Evolutionary conservation across 2,888 invertebrate genomes (phyloP), one percentile per base, ranked within the genome.

Genomic region (Tanaodytes sp.): DNA sequence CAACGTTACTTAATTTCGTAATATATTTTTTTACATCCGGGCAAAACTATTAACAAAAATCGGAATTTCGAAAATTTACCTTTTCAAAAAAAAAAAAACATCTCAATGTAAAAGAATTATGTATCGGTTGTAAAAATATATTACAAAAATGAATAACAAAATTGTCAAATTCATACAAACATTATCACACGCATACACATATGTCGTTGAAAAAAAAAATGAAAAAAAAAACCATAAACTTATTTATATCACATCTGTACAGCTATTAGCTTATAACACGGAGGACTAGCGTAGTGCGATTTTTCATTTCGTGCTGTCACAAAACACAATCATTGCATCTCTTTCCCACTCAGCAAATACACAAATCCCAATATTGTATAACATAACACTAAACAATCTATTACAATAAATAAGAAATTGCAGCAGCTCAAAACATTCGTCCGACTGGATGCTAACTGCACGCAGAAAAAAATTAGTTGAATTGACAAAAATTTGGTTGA

Each of bases 211-310:
- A 57, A 51, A 27, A 70, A 71, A 63, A 45, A 72, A 74, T n/a
- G n/a, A n/a, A 63, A 5, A 4, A 5, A 23, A 23, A 8, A 23
- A 23, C 8, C 65, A 46, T 12, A 76, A 76, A 75, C 75, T 55
- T 61, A 61, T 43, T 62, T 51, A 80, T 82, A 82, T 82, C 82
- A 83, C 82, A 83, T 81, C 73, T 80, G 75, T 77, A 80, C 78
- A 80, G 78, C 77, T 79, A 77, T 79, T 76, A 75, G 77, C 73
- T 77, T 77, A 51, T 75, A 72, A 73, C 75, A 73, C 72, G 69
- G 74, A 74, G 75, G 82, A 82, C 82, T 82, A 82, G 82, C 80
- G 82, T 79, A 78, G 72, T 71, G 59, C 59, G 42, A 63, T 61
- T 64, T 55, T 61, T 46, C 39, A 45, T 58, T 55, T 63, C 46